Percentiles rank a stretch among this genome's conserved stretches.
phyloP scores from a whole-genome alignment of 2,113 vertebrate genomes.

The Dasyornis broadbenti region DNA sequence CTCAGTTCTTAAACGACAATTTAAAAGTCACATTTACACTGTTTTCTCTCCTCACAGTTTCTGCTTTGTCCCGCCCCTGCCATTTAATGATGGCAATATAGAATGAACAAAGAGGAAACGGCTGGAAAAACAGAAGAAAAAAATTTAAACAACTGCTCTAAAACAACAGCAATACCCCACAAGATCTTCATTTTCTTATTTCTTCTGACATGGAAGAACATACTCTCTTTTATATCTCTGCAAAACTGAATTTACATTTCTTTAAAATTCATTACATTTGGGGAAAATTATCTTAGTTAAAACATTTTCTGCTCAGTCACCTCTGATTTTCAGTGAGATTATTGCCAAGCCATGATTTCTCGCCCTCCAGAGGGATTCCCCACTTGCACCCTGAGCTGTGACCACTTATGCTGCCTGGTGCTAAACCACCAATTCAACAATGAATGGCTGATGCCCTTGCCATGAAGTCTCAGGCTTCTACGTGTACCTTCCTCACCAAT shows the following conservation, averaged over 20 bases:
- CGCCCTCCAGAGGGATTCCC: background rate
- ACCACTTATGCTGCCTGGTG: rapidly evolving
- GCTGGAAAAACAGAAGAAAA: background rate
- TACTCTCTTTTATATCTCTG: background rate
- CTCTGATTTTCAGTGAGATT: background rate
- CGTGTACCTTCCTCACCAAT: rapidly evolving
- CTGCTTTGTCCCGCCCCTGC: background rate
- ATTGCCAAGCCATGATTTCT: background rate
- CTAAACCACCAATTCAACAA: background rate
- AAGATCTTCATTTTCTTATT: background rate
- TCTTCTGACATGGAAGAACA: background rate
- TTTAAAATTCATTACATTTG: background rate
- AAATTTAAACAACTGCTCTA: background rate
- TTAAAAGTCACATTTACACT: background rate
- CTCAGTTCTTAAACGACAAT: background rate
- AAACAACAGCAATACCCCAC: background rate
- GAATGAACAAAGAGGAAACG: background rate
- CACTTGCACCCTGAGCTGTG: background rate
- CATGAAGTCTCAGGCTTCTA: background rate
- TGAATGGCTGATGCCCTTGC: background rate
- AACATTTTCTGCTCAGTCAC: background rate
- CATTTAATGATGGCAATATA: background rate
- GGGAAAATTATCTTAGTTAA: background rate
- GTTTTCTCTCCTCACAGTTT: background rate
- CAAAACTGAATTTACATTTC: background rate